Conservation (phyloP, 2,113 vertebrate genomes). For the Perca fluviatilis region DNA sequence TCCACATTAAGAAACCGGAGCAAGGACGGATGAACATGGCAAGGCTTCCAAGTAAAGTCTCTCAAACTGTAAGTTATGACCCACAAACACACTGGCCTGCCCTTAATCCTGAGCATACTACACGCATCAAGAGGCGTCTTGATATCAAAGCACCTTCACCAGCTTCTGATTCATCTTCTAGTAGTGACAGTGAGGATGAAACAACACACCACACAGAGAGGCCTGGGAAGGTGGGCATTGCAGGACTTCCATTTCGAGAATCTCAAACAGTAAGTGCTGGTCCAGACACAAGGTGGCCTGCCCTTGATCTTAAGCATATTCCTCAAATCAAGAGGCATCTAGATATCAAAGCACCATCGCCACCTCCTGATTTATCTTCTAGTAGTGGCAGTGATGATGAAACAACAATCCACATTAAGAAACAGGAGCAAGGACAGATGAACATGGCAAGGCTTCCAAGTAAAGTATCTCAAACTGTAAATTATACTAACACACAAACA, state of each 20-base stretch:
- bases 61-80: background rate
- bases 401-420: background rate
- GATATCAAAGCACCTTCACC: constrained; percentile 41
- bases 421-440: background rate
- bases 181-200: constrained; percentile 34
- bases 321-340: constrained; percentile 38
- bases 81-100: background rate
- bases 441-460: background rate
- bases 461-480: background rate
- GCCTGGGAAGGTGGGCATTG: no score
- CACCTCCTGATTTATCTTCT: constrained; percentile 27
- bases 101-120: background rate
- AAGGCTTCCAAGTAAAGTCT: background rate
- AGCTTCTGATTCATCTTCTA: constrained; percentile 13
- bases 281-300: background rate
- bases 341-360: constrained; percentile 48
- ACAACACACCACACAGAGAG: no score
- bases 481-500: background rate
- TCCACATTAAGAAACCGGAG: no score
- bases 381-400: constrained; percentile 55
- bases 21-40: background rate
- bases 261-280: background rate
- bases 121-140: background rate
- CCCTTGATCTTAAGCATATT: constrained; percentile 2
- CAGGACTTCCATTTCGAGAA: background rate